phyloP scores from a whole-genome alignment of 2,888 invertebrate species.

The Catocala fraxini region DNA sequence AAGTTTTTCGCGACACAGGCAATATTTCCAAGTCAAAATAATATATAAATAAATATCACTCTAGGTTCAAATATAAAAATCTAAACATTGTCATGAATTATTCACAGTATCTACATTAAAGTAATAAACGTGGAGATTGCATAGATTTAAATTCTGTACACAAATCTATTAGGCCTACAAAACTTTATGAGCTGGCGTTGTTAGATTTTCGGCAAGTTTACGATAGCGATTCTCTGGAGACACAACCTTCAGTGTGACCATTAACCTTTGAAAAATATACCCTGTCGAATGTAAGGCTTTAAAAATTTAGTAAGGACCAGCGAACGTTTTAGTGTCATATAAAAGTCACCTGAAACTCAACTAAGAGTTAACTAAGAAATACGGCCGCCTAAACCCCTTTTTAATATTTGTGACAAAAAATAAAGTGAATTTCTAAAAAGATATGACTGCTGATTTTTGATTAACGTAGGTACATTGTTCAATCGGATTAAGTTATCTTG shows the following conservation, averaged over 20 bases:
- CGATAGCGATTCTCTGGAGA: constrained; percentile 5
- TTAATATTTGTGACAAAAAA: no score
- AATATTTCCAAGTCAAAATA: no score
- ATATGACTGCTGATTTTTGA: no score
- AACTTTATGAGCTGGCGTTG: constrained; percentile 14
- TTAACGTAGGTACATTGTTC: no score
- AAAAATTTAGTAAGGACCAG: constrained; percentile 16
- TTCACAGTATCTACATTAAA: not conserved
- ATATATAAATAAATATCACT: no score
- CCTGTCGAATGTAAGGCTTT: constrained; percentile 8
- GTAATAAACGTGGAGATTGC: not conserved
- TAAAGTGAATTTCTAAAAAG: no score
- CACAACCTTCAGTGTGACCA: constrained; percentile 10
- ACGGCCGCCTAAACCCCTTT: constrained; percentile 1
- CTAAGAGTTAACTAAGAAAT: constrained; percentile 14
- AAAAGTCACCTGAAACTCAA: constrained; percentile 20
- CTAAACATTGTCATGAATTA: no score
- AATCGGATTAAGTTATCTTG: no score
- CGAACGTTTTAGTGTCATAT: constrained; percentile 12
- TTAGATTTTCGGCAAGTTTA: constrained; percentile 13
- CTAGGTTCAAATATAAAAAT: no score
- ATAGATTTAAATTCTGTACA: constrained; percentile 4
- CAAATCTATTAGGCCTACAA: constrained; percentile 15
- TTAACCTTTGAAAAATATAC: constrained; percentile 17
- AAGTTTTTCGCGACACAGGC: no score